These are phyloP conservation scores for Pomatostomus ruficeps DNA, from an alignment of 2,113 vertebrate genomes.

Conservation along the genomic window DNA sequence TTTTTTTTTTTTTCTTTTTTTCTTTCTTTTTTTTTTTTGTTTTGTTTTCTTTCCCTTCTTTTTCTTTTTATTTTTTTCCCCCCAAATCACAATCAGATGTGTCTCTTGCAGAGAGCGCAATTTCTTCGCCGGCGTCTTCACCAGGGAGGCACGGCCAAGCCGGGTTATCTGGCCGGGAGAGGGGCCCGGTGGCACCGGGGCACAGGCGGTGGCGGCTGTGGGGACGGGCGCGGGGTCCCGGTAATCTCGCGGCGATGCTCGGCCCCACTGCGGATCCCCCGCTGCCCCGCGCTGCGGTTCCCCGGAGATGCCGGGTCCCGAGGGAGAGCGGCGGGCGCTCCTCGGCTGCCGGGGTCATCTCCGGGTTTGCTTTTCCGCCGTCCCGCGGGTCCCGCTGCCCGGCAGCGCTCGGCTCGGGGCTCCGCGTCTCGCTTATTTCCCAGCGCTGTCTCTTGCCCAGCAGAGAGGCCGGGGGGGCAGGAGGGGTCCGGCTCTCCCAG, in stretches of 20 bases:
- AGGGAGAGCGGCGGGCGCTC: not conserved
- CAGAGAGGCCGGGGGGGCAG: not conserved
- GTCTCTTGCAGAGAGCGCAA: not conserved
- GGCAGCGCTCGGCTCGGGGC: not conserved
- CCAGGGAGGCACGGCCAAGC: not conserved
- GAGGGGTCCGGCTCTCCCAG: not conserved
- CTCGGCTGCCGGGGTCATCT: not conserved
- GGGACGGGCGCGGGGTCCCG: not conserved
- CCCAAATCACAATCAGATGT: constrained; percentile 31
- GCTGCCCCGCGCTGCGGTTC: not conserved
- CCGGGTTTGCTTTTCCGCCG: not conserved
- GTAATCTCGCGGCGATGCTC: not conserved
- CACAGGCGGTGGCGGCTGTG: not conserved
- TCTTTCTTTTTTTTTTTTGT: not conserved
- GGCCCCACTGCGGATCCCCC: not conserved
- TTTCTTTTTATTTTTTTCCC: not conserved
- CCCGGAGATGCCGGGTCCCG: not conserved
- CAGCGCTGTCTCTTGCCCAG: not conserved
- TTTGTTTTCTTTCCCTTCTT: not conserved
- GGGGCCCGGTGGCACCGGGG: not conserved
- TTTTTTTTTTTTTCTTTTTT: not conserved
- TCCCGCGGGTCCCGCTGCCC: not conserved
- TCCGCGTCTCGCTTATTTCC: fast-evolving
- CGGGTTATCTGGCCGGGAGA: not conserved
- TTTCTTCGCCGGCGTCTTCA: not conserved